These are phyloP conservation scores for Sinodicranocentrus sp. DNA, from an alignment of 2,888 invertebrate species.

Conservation along the genomic window DNA sequence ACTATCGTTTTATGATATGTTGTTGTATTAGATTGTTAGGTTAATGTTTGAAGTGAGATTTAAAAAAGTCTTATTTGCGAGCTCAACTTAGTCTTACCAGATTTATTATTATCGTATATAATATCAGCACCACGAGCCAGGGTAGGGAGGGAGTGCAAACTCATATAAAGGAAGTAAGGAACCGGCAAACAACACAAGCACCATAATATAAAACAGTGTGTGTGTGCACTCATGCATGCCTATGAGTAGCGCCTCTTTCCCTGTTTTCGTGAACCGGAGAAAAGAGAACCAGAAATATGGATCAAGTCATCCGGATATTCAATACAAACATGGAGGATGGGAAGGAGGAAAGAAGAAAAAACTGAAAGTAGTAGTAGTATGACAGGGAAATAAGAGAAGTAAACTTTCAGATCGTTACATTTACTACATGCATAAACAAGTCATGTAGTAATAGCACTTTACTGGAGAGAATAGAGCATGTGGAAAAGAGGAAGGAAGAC, in stretches of 20 bases:
- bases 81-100: no score
- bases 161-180: no score
- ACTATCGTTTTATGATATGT: no score
- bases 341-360: not conserved
- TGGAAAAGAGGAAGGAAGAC: not conserved
- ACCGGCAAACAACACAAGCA: no score
- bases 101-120: no score
- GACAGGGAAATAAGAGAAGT: conserved; percentile 13
- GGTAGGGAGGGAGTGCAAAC: no score
- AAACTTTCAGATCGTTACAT: conserved; percentile 43
- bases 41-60: no score
- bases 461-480: not conserved
- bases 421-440: conserved; percentile 40
- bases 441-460: conserved; percentile 29
- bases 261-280: conserved; percentile 1
- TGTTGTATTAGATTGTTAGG: no score
- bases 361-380: conserved; percentile 8
- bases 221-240: conserved; percentile 31
- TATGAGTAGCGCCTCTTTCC: conserved; percentile 12
- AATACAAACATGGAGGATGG: conserved; percentile 22
- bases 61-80: no score
- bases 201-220: no score
- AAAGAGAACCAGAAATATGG: conserved; percentile 31
- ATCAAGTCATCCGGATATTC: conserved; percentile 49
- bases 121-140: no score